These are phyloP conservation scores for Acyrthosiphon pisum DNA, from an alignment of 1,140 invertebrate species.

Conservation along the genomic window DNA sequence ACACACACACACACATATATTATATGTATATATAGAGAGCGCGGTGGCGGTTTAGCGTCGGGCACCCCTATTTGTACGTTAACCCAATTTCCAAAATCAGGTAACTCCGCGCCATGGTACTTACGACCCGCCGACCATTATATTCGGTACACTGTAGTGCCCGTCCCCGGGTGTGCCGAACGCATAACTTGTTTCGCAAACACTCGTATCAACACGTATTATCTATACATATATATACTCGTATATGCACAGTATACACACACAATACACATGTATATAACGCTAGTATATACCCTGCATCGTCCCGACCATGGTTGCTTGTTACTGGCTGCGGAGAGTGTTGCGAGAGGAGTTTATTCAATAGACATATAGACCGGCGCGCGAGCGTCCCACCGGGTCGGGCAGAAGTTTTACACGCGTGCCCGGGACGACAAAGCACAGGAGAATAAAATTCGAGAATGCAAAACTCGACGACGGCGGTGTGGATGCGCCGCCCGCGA, in stretches of 20 bases:
- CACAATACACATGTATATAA: not conserved
- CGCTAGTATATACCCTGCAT: not conserved
- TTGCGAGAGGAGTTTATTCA: not conserved
- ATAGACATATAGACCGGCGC: not conserved
- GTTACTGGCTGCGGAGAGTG: not conserved
- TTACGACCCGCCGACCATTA: not conserved
- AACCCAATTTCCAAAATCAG: slow-evolving; percentile 27
- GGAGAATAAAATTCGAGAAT: slow-evolving; percentile 27
- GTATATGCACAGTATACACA: not conserved
- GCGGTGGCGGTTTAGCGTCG: not conserved
- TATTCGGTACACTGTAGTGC: not conserved
- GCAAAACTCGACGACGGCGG: not conserved
- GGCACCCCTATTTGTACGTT: not conserved
- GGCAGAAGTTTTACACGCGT: not conserved
- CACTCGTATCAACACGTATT: slow-evolving; percentile 15
- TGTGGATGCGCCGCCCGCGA: not conserved
- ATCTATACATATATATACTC: not conserved
- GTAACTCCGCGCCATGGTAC: not conserved
- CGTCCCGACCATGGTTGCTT: not conserved
- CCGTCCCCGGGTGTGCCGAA: not conserved
- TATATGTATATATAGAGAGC: too few species aligned
- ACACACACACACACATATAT: too few species aligned
- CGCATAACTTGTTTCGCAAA: slow-evolving; percentile 40
- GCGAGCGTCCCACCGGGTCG: not conserved
- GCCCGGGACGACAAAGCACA: not conserved